Percentiles rank a stretch among this genome's conserved stretches.
Conservation (phyloP, 2,888 invertebrate species). For the Drosophila ustulata region DNA sequence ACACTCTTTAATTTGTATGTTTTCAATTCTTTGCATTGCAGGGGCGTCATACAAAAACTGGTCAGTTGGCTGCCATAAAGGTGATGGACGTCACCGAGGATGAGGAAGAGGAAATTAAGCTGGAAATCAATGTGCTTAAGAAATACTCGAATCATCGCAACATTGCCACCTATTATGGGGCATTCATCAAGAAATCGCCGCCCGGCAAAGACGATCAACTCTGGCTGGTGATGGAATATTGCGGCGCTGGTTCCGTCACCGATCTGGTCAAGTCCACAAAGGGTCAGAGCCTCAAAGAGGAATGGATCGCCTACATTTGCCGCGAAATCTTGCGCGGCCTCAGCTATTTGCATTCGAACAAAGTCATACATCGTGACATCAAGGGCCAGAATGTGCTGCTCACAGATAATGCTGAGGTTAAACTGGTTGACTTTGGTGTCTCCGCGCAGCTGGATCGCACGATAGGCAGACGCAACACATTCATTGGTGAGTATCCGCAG, state of each 20-base stretch:
- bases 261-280: slow-evolving; percentile 99
- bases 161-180: slow-evolving; percentile 99
- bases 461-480: slow-evolving; percentile 99
- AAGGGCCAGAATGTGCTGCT: slow-evolving; percentile 99
- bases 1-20: not conserved
- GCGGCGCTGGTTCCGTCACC: slow-evolving; percentile 99
- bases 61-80: slow-evolving; percentile 99
- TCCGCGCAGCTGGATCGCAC: slow-evolving; percentile 99
- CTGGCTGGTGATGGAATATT: slow-evolving; percentile 99
- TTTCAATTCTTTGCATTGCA: slow-evolving; percentile 83
- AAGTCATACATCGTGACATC: slow-evolving; percentile 99
- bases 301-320: slow-evolving; percentile 99
- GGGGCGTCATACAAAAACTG: slow-evolving; percentile 99
- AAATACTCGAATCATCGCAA: slow-evolving; percentile 99
- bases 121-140: slow-evolving; percentile 99
- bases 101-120: slow-evolving; percentile 99
- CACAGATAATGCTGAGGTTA: slow-evolving; percentile 99
- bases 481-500: slow-evolving; percentile 87
- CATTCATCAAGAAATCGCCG: slow-evolving; percentile 99
- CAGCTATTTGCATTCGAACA: slow-evolving; percentile 98
- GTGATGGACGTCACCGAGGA: slow-evolving; percentile 99
- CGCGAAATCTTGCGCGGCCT: slow-evolving; percentile 97
- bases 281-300: slow-evolving; percentile 98
- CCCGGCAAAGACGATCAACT: slow-evolving; percentile 99
- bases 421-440: slow-evolving; percentile 99